Conservation (phyloP, 2,797 vertebrate genomes). For the Centropyge bicolor region DNA sequence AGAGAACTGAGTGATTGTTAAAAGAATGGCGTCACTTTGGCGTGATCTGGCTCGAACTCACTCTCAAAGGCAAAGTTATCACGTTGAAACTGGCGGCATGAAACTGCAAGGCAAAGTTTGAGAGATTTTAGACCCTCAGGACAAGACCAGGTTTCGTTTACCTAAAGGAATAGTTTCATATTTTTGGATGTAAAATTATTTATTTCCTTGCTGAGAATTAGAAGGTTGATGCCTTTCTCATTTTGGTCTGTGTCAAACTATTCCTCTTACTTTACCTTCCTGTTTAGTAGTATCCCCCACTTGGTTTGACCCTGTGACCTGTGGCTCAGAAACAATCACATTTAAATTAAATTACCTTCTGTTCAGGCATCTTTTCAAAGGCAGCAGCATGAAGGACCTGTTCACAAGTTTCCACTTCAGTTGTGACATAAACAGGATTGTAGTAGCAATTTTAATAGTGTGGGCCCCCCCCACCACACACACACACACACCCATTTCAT, state of each 20-base stretch:
- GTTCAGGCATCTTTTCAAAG: no score
- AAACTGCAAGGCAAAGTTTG: constrained; percentile 5
- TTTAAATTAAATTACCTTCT: no score
- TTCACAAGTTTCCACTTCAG: no score
- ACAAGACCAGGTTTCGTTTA: background rate
- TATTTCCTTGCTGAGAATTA: constrained; percentile 5
- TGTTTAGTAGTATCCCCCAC: no score
- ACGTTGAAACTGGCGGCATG: constrained; percentile 17
- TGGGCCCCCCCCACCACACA: no score
- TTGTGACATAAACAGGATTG: no score
- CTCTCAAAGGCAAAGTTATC: constrained; percentile 47
- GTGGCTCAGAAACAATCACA: no score
- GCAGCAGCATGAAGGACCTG: no score
- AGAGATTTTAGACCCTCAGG: background rate
- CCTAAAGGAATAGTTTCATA: background rate
- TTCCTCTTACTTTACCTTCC: no score
- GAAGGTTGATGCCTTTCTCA: background rate
- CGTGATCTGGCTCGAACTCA: constrained; percentile 35
- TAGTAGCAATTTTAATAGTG: no score
- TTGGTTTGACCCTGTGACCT: no score
- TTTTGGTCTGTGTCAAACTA: background rate
- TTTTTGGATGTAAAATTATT: background rate
- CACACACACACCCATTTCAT: no score
- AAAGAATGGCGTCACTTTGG: constrained; percentile 58
- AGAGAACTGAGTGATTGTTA: constrained; percentile 56